Percentiles rank a stretch among this genome's conserved stretches.
phyloP scores from a whole-genome alignment of 2,888 invertebrate species.

The Bhutanitis thaidina region DNA sequence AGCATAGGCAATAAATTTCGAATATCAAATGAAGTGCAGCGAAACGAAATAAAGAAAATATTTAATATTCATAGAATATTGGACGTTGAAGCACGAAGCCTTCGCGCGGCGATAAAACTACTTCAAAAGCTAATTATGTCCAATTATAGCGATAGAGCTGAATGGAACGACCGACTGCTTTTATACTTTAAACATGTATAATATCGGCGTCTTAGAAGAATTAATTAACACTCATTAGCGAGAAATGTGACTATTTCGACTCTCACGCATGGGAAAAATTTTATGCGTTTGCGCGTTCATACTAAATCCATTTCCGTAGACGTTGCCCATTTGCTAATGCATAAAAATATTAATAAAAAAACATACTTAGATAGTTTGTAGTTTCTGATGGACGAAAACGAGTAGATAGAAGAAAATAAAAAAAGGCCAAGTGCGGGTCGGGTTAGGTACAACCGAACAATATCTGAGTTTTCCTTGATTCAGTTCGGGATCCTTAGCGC shows the following conservation, averaged over 20 bases:
- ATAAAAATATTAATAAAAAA: too few species aligned
- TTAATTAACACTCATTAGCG: constrained; percentile 54
- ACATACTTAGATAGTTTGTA: too few species aligned
- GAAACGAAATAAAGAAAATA: too few species aligned
- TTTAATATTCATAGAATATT: too few species aligned
- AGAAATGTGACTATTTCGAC: constrained; percentile 27
- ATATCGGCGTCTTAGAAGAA: constrained; percentile 41
- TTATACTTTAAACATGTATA: constrained; percentile 40
- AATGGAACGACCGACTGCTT: constrained; percentile 34
- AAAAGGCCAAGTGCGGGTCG: too few species aligned
- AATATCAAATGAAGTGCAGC: too few species aligned
- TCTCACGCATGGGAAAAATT: background rate
- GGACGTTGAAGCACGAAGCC: constrained; percentile 31
- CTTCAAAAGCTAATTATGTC: constrained; percentile 43
- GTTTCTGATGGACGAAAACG: too few species aligned
- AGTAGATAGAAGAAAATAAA: too few species aligned
- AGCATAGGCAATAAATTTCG: too few species aligned
- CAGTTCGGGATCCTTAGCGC: too few species aligned
- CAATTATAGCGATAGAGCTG: constrained; percentile 42
- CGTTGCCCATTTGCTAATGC: background rate
- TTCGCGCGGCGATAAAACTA: constrained; percentile 31
- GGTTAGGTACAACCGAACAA: too few species aligned
- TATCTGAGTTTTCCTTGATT: too few species aligned
- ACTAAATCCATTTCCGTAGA: background rate
- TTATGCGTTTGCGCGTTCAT: background rate